Evolutionary conservation across 2,113 vertebrate genomes (phyloP).

Genomic region (Leptodactylus fuscus): DNA sequence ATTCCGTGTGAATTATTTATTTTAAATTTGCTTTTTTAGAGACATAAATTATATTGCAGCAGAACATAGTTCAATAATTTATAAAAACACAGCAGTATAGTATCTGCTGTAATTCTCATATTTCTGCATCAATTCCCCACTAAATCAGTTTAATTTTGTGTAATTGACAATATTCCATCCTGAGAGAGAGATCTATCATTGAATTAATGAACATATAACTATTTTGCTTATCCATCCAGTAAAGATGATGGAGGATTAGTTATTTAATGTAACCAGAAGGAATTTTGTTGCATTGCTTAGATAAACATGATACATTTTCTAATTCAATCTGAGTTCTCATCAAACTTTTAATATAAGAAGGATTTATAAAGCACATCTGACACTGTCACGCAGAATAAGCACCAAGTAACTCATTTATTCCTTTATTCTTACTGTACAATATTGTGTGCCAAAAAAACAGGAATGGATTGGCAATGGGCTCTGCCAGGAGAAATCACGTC

Average conservation of each 20-base stretch:
- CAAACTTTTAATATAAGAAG: background rate
- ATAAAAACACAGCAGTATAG: background rate
- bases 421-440: background rate
- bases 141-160: conserved; percentile 40
- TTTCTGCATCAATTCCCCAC: background rate
- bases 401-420: no score
- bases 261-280: background rate
- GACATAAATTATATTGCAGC: background rate
- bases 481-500: no score
- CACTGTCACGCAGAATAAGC: no score
- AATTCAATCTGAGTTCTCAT: background rate
- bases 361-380: background rate
- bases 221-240: conserved; percentile 21
- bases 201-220: conserved; percentile 32
- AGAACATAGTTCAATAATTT: background rate
- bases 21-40: background rate
- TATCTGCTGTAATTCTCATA: background rate
- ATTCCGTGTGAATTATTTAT: background rate
- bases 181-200: conserved; percentile 37
- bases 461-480: no score
- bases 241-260: conserved; percentile 14
- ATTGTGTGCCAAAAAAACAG: no score
- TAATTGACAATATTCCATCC: conserved; percentile 28
- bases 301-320: background rate
- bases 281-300: conserved; percentile 3